Conservation (phyloP, 2,888 invertebrate species). For the Phaonia tiefii region DNA sequence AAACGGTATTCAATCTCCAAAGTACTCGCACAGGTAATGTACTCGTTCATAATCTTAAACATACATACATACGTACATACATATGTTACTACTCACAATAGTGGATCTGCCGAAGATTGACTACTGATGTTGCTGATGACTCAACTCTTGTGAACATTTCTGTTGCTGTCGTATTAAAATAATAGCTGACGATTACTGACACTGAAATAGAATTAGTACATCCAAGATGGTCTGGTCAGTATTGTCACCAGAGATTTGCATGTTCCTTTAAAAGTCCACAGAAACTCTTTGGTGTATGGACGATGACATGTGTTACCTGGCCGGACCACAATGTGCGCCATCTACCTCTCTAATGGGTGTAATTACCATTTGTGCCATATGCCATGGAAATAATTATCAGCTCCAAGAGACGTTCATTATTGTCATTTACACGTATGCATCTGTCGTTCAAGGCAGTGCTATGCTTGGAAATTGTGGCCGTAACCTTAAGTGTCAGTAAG, state of each 20-base stretch:
- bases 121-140: constrained; percentile 2
- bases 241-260: constrained; percentile 45
- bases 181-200: constrained; percentile 41
- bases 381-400: too few species aligned
- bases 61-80: neutral
- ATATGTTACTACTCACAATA: too few species aligned
- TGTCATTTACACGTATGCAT: constrained; percentile 43
- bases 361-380: constrained; percentile 46
- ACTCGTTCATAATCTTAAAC: neutral
- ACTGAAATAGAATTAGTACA: constrained; percentile 45
- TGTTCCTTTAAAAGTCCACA: constrained; percentile 33
- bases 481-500: constrained; percentile 41
- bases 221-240: neutral
- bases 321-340: too few species aligned
- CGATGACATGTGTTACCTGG: constrained; percentile 43
- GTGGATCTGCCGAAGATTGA: constrained; percentile 19
- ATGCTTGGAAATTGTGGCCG: constrained; percentile 23
- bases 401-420: constrained; percentile 46
- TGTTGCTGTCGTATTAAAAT: constrained; percentile 14
- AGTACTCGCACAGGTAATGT: neutral
- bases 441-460: constrained; percentile 49
- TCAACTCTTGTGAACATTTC: constrained; percentile 7
- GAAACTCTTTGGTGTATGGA: constrained; percentile 15
- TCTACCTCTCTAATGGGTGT: constrained; percentile 44
- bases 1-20: constrained; percentile 49